Conservation (phyloP, 53 echinoderm and acorn worm species). For the Zoroaster sp. region DNA sequence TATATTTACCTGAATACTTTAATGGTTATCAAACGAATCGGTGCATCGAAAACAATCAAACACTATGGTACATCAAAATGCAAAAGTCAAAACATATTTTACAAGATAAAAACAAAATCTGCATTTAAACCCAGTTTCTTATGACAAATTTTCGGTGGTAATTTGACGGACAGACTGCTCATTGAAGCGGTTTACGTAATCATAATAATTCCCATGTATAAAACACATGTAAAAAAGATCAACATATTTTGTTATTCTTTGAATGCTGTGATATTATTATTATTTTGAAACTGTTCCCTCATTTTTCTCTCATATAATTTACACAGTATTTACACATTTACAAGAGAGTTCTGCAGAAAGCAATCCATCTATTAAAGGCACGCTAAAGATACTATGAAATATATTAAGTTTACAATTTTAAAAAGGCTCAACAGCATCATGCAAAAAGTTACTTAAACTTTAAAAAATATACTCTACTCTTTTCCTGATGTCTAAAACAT, state of each 20-base stretch:
- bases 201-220: too few relatives aligned
- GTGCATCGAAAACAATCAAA: background rate
- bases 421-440: background rate
- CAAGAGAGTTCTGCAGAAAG: too few relatives aligned
- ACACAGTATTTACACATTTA: background rate
- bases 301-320: too few relatives aligned
- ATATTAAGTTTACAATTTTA: background rate
- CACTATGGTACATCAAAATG: background rate
- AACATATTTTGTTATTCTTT: too few relatives aligned
- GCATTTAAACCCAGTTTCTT: background rate
- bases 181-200: too few relatives aligned
- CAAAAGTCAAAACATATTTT: background rate
- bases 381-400: background rate
- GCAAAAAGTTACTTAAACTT: background rate
- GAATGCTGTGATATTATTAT: too few relatives aligned
- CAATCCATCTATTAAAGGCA: background rate
- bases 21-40: background rate
- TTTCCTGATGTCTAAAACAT: background rate
- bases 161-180: too few relatives aligned
- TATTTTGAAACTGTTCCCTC: too few relatives aligned
- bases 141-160: background rate
- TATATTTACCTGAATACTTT: background rate
- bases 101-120: background rate
- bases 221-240: too few relatives aligned
- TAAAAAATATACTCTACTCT: slow-evolving; percentile 7